A percentile compares a stretch with the other conserved stretches of the same genome.
Conservation (phyloP, 2,888 invertebrate species). For the Erynnis tages region DNA sequence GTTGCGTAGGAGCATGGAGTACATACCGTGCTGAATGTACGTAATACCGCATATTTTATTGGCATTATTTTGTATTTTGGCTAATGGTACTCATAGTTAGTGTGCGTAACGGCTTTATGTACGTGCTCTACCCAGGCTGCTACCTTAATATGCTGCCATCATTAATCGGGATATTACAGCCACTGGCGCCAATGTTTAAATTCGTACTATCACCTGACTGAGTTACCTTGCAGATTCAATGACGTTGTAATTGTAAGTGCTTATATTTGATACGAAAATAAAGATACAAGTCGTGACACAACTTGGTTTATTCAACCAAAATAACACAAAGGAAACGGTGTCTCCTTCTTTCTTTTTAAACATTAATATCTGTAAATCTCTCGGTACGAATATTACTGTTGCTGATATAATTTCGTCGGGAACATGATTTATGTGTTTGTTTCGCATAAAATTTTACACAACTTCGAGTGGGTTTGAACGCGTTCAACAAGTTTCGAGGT, state of each 20-base stretch:
- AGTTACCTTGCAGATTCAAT: slow-evolving; percentile 33
- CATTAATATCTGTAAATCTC: no score
- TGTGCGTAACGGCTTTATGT: slow-evolving; percentile 1
- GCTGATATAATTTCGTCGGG: background rate
- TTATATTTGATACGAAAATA: slow-evolving; percentile 22
- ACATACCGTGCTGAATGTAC: slow-evolving; percentile 16
- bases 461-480: no score
- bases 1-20: slow-evolving; percentile 30
- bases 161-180: slow-evolving; percentile 45
- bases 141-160: slow-evolving; percentile 37
- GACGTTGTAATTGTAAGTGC: slow-evolving; percentile 30
- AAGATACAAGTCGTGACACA: slow-evolving; percentile 14
- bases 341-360: slow-evolving; percentile 5
- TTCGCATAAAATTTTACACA: no score
- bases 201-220: slow-evolving; percentile 51
- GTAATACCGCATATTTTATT: slow-evolving; percentile 32
- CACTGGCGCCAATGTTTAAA: slow-evolving; percentile 48
- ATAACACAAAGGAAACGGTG: slow-evolving; percentile 6
- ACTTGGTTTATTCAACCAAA: background rate
- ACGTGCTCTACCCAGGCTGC: slow-evolving; percentile 37
- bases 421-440: no score
- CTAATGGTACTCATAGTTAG: slow-evolving; percentile 10
- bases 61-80: slow-evolving; percentile 36
- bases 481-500: background rate
- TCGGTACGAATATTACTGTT: background rate